These are phyloP conservation scores for Antennarius striatus DNA, from an alignment of 2,113 vertebrate genomes.

Conservation along the genomic window DNA sequence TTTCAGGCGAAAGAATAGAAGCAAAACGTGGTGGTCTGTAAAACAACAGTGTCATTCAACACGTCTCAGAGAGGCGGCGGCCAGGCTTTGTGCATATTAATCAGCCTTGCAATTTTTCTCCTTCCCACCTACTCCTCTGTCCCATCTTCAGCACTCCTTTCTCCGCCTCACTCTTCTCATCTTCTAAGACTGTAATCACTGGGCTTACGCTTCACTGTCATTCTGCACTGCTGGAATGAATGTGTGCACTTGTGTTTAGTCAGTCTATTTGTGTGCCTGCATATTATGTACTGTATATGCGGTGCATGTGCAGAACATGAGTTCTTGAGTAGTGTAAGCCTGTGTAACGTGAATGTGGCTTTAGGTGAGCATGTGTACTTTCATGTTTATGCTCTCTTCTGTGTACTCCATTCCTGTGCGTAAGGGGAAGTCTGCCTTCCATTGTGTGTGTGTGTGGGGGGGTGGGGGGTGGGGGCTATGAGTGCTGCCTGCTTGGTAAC, in stretches of 20 bases:
- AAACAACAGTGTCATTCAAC: slow-evolving; percentile 21
- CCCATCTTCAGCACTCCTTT: slow-evolving; percentile 41
- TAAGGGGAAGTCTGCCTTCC: slow-evolving; percentile 18
- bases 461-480: not conserved
- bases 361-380: slow-evolving; percentile 21
- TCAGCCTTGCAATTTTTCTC: slow-evolving; percentile 6
- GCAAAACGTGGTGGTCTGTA: not conserved
- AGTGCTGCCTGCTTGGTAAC: slow-evolving; percentile 4
- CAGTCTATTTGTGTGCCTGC: slow-evolving; percentile 16
- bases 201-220: slow-evolving; percentile 66
- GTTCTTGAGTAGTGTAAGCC: not conserved
- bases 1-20: not conserved
- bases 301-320: too few species aligned
- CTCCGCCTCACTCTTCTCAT: slow-evolving; percentile 75
- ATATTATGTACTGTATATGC: not conserved
- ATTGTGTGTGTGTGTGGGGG: not conserved
- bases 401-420: slow-evolving; percentile 14
- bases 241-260: slow-evolving; percentile 17
- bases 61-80: slow-evolving; percentile 3
- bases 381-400: slow-evolving; percentile 15
- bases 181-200: slow-evolving; percentile 61
- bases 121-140: slow-evolving; percentile 19
- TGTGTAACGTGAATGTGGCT: not conserved
- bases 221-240: slow-evolving; percentile 35
- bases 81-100: slow-evolving; percentile 36